These are phyloP conservation scores for Merops nubicus DNA, from an alignment of 2,113 vertebrate species.

Conservation along the genomic window DNA sequence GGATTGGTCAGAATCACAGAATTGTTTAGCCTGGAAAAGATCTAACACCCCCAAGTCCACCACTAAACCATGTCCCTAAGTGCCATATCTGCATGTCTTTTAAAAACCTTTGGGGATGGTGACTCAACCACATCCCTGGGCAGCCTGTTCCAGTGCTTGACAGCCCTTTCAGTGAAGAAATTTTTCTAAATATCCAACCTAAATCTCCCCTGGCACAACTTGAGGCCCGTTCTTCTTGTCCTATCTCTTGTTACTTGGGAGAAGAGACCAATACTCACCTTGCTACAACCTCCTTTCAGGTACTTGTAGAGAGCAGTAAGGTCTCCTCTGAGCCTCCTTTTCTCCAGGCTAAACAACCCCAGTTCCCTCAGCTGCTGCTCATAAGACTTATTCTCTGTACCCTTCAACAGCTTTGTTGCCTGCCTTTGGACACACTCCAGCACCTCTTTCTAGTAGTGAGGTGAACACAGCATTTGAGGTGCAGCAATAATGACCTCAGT, in stretches of 20 bases:
- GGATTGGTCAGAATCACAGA: not conserved
- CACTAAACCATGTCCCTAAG: not conserved
- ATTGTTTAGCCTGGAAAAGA: not conserved
- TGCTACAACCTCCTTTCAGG: not conserved
- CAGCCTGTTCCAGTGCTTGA: not conserved
- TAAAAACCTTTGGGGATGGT: not conserved
- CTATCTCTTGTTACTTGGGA: fast-evolving
- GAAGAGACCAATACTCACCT: not conserved
- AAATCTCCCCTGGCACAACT: not conserved
- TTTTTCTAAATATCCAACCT: not conserved
- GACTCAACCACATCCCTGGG: not conserved
- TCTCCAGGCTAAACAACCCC: not conserved
- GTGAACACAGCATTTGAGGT: not conserved
- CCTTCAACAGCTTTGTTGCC: not conserved
- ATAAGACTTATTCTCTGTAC: not conserved
- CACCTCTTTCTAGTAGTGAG: not conserved
- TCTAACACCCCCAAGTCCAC: not conserved
- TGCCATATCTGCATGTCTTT: not conserved
- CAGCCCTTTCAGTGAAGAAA: not conserved
- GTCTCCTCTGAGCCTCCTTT: not conserved
- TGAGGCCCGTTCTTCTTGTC: not conserved
- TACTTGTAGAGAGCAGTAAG: too few species aligned
- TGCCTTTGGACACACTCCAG: not conserved
- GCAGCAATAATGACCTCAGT: not conserved
- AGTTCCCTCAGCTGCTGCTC: not conserved